These are phyloP conservation scores for Trachemys scripta DNA, from an alignment of 2,113 vertebrate genomes.

Conservation along the genomic window DNA sequence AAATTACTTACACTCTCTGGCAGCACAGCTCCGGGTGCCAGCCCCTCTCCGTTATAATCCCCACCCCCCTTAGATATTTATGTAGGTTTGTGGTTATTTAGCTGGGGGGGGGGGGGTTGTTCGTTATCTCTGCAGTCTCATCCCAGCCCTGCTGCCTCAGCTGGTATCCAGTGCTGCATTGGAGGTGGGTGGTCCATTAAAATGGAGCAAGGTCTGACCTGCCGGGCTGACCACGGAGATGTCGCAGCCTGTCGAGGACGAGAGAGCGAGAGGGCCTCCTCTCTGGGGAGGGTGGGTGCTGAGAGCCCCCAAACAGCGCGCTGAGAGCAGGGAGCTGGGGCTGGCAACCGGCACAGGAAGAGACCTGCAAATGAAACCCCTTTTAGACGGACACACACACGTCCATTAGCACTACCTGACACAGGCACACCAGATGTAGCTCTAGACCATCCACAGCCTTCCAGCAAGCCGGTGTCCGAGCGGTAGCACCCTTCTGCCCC, in stretches of 20 bases:
- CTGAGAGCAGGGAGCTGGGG: background rate
- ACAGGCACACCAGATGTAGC: too few relatives aligned
- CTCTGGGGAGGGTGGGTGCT: background rate
- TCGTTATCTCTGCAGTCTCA: background rate
- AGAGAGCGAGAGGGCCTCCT: background rate
- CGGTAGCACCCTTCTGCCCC: background rate
- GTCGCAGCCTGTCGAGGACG: background rate
- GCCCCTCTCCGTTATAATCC: background rate
- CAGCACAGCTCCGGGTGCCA: constrained; percentile 6
- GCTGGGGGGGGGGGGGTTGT: background rate
- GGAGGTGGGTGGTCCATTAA: background rate
- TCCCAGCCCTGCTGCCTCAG: background rate
- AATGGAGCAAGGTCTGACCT: background rate
- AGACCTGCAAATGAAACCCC: background rate
- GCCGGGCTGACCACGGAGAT: background rate
- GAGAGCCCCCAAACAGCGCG: background rate
- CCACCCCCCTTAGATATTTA: background rate
- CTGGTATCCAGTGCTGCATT: background rate
- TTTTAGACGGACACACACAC: background rate
- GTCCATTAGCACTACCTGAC: too few relatives aligned
- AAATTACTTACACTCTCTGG: constrained; percentile 69
- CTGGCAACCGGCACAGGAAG: background rate
- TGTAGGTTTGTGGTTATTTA: background rate
- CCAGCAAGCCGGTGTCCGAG: background rate
- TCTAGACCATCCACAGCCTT: background rate